Base-by-base conservation (phyloP, 2,888 invertebrate genomes). In the Drosophila emarginata region DNA sequence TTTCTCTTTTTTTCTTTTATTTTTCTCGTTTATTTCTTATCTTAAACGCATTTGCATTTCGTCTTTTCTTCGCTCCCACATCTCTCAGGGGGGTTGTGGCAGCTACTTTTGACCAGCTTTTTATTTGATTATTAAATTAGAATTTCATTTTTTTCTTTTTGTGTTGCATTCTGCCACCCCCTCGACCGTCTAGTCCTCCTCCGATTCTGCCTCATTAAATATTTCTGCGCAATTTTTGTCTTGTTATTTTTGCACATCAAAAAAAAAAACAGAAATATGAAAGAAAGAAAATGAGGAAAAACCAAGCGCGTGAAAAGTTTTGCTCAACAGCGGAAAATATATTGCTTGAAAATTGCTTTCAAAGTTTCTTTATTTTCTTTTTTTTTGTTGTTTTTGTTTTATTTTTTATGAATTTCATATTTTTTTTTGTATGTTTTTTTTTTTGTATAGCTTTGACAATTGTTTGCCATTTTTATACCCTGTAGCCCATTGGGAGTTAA, bases 41-140 rank as follows among this genome's bases (percentile, higher is more conserved):
- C 69, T 72, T 37, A 36, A 11, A 39, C 15, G 69, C 56, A 61
- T 73, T 77, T 40, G 59, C 64, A 69, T 82, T 79, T 73, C 62
- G 26, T 67, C 40, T 75, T 66, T 39, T 67, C 53, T 56, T 73
- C 80, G 80, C 74, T 58, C 18, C 40, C 40, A 15, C 40, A 28
- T 6, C 28, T 32, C 32, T 45, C 21, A 21, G 4, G 11, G 18
- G 26, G 26, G n/a, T n/a, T 26, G 84, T 71, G 87, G 62, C 75
- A 71, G 26, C 54, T 62, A 57, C 52, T 63, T 66, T 54, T 81
- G 88, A 87, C 82, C 77, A 72, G 77, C 67, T 72, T 72, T 79
- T 82, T 79, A 82, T 82, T 87, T 87, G 81, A 79, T 88, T 82
- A 82, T 86, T 61, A 87, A 81, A 81, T 87, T 87, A 81, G 65